Base-by-base conservation (phyloP, 2,888 invertebrate genomes). In the Drosophila paramelanica region DNA sequence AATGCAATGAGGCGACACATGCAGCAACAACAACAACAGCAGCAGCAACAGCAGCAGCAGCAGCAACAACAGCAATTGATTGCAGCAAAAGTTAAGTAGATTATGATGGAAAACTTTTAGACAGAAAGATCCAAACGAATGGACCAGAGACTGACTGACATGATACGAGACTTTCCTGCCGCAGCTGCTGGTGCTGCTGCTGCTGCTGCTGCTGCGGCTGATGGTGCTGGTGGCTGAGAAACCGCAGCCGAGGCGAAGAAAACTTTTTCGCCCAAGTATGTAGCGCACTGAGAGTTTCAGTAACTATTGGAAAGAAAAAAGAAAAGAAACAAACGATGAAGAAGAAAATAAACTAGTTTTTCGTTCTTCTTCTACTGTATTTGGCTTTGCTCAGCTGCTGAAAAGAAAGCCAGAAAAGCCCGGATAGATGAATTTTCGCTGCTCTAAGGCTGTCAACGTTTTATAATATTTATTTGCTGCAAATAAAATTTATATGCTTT, bases 41-140 rank as follows among this genome's bases (percentile, higher is more conserved):
- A 42, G 27, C 57, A 50, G 13, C 50, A 36, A 39, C 42, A 45
- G n/a, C 36, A 23, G 56, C 41, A 45, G 5, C 61, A 65, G 43
- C 75, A 64, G 62, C 77, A 60, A 58, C 58, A 73, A 59, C 80
- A 77, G 86, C 83, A 88, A 88, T 84, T 84, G 88, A 84, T 88
- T 85, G 87, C 79, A 86, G 89, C 82, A 84, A 88, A 88, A 87
- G 89, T 88, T 88, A 84, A 85, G 84, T 88, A 85, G 87, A 85
- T 85, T 85, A 85, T 88, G 84, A 88, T 88, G 88, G 84, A 85
- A 88, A 88, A 85, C 66, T 85, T 85, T 88, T 56, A 52, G 68
- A 62, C 66, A 60, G 62, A 55, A 39, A 43, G 42, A 67, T 60
- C 45, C 43, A 49, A 60, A 62, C 39, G 45, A 47, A 53, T 42